Conservation (phyloP, 2,888 invertebrate species). For the Nezara viridula region DNA sequence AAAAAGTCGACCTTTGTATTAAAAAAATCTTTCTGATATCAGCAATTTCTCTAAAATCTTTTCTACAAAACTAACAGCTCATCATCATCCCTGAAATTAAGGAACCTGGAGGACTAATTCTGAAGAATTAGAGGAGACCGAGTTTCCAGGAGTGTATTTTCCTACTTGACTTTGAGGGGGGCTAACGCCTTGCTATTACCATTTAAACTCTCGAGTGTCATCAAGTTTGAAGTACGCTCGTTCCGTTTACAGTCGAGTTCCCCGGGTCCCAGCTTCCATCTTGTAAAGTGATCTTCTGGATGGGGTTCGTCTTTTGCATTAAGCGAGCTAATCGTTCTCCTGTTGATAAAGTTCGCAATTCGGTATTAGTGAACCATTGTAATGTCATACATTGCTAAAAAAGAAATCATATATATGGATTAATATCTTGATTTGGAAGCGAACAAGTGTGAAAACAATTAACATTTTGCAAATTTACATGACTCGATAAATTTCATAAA, state of each 20-base stretch:
- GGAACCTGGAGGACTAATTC: neutral
- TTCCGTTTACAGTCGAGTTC: conserved; percentile 25
- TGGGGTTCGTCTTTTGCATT: neutral
- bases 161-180: conserved; percentile 12
- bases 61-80: neutral
- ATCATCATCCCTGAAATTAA: neutral
- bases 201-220: conserved; percentile 33
- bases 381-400: neutral
- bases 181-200: conserved; percentile 22
- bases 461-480: no score
- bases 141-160: conserved; percentile 29
- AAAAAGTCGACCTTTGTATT: neutral
- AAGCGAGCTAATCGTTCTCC: neutral
- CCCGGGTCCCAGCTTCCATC: neutral
- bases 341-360: neutral
- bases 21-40: neutral
- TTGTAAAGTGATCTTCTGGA: neutral
- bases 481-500: no score
- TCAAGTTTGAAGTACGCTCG: conserved; percentile 32
- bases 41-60: neutral
- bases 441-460: no score
- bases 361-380: neutral
- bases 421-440: no score
- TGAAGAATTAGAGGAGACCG: neutral
- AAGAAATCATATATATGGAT: no score